Conservation (phyloP, 2,113 vertebrate species). For the Motacilla tschutschensis region DNA sequence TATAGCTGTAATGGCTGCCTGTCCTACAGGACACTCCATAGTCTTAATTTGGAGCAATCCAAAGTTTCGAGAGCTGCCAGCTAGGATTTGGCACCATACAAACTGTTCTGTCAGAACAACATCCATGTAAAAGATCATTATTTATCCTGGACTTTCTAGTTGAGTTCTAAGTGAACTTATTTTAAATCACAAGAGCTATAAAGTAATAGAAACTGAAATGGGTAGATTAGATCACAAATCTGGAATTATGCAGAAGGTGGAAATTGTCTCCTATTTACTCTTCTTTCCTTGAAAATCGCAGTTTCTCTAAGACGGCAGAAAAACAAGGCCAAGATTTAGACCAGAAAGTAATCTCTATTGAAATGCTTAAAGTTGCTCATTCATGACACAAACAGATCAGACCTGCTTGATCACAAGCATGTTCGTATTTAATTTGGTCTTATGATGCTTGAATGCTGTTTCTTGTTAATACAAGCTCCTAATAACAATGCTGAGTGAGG, state of each 20-base stretch:
- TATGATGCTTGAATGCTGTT: no score
- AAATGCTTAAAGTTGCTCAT: no score
- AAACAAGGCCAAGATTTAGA: background rate
- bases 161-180: background rate
- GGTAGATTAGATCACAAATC: background rate
- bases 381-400: no score
- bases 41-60: constrained; percentile 13
- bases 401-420: no score
- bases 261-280: background rate
- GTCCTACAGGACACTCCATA: background rate
- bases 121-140: background rate
- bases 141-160: background rate
- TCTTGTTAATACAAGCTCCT: no score
- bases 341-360: no score
- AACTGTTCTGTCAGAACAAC: background rate
- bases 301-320: background rate
- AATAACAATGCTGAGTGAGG: no score
- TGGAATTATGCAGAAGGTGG: background rate
- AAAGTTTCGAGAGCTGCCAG: background rate
- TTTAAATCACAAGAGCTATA: background rate
- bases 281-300: background rate
- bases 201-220: background rate
- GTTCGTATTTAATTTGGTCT: no score
- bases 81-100: background rate
- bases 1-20: background rate